Evolutionary conservation across 2,113 vertebrate species (phyloP), one percentile per base, ranked within the genome.

Genomic region (Pseudolaguvia tuberculata): DNA sequence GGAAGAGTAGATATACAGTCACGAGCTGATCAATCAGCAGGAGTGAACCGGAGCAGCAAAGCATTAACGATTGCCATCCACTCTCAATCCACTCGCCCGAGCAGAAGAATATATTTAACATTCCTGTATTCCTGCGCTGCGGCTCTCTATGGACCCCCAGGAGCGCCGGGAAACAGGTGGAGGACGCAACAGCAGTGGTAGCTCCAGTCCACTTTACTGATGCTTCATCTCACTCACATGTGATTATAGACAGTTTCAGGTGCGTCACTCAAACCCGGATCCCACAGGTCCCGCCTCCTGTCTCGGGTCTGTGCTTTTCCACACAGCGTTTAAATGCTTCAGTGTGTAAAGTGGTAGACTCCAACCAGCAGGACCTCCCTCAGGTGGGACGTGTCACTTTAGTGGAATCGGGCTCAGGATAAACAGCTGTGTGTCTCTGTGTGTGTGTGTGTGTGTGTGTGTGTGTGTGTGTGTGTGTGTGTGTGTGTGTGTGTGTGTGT

Each of bases 1-100:
- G 92, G 94, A 91, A 93, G 92, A 92, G 89, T 94, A 92, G 92
- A 93, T 94, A 93, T 94, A 93, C 92, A 94, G 92, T 94, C 94
- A 92, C 91, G 92, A 93, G 66, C 93, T 93, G 93, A 95, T 94
- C 94, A 95, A 94, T 94, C 92, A 93, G 91, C 89, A 92, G 89
- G 92, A 90, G 88, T 90, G 92, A 94, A 91, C 91, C 88, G 91
- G 92, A 90, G 92, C 92, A 90, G 91, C 91, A 93, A 93, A 91
- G 90, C 93, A 93, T 95, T 94, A 94, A 94, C 92, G 92, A 93
- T 94, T 93, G 92, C 92, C 92, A 92, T 91, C 90, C 75, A 90
- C 92, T 93, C 76, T 93, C 86, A 92, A 91, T 93, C 90, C 92
- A 93, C 92, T 94, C 91, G 92, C 93, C 92, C 88, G 86, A 92